Evolutionary conservation across 2,888 invertebrate species (phyloP).

Genomic region (Proisotoma minuta): DNA sequence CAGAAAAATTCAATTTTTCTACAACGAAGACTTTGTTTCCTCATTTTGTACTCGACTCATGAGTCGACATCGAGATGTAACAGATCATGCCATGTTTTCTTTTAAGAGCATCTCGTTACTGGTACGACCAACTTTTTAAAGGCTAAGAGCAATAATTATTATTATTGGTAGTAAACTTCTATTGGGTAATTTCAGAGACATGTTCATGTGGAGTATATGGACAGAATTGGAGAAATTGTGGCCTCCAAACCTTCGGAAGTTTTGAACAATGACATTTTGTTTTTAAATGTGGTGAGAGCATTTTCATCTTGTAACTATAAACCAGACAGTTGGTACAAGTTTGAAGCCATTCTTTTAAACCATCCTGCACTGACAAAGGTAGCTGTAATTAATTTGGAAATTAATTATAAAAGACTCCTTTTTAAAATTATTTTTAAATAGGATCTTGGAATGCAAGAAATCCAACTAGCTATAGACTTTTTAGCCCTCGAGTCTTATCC

Average conservation of each 20-base stretch:
- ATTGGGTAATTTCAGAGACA: constrained; percentile 53
- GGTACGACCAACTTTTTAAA: constrained; percentile 53
- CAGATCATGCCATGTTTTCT: constrained; percentile 49
- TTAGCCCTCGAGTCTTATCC: constrained; percentile 55
- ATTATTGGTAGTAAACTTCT: not conserved
- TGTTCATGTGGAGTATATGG: constrained; percentile 57
- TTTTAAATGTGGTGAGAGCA: constrained; percentile 57
- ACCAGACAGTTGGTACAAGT: constrained; percentile 57
- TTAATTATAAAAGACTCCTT: not conserved
- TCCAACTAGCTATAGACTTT: constrained; percentile 58
- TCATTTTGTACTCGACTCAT: constrained; percentile 52
- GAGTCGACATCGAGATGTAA: constrained; percentile 1
- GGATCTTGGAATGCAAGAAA: constrained; percentile 54
- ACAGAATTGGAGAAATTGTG: constrained; percentile 57
- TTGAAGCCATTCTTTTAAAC: constrained; percentile 53
- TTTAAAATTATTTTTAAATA: constrained; percentile 27
- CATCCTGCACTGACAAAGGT: constrained; percentile 53
- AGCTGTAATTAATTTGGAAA: not conserved
- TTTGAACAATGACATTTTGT: constrained; percentile 51
- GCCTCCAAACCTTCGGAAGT: constrained; percentile 52
- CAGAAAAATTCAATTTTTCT: constrained; percentile 53
- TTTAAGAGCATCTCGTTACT: constrained; percentile 56
- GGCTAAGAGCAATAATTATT: not conserved
- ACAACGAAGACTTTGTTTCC: constrained; percentile 61
- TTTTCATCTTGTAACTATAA: constrained; percentile 61